These are phyloP conservation scores for Scomber scombrus DNA, from an alignment of 2,113 vertebrate genomes.

Conservation along the genomic window DNA sequence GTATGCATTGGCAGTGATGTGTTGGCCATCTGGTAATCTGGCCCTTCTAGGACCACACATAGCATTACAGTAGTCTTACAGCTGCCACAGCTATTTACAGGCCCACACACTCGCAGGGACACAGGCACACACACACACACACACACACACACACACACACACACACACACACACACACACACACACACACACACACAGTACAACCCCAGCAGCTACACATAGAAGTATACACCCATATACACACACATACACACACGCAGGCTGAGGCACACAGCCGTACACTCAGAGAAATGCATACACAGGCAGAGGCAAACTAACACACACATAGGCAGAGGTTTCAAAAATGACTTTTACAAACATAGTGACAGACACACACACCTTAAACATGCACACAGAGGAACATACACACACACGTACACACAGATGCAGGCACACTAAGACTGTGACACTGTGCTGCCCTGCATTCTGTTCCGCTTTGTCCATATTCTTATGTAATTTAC, in stretches of 20 bases:
- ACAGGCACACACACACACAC: conserved; percentile 36
- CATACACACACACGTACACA: background rate
- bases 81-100: conserved; percentile 77
- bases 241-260: conserved; percentile 1
- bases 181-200: conserved; percentile 28
- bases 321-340: background rate
- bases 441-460: conserved; percentile 40
- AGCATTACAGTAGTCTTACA: conserved; percentile 55
- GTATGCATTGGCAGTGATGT: conserved; percentile 70
- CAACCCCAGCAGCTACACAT: conserved; percentile 35
- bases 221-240: conserved; percentile 15
- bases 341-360: conserved; percentile 6
- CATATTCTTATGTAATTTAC: conserved; percentile 63
- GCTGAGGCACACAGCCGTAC: conserved; percentile 1
- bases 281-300: conserved; percentile 2
- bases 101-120: conserved; percentile 59
- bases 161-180: conserved; percentile 54
- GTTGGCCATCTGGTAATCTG: conserved; percentile 82
- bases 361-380: background rate
- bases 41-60: conserved; percentile 77
- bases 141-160: conserved; percentile 48
- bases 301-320: conserved; percentile 6
- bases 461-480: conserved; percentile 48
- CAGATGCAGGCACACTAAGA: conserved; percentile 26
- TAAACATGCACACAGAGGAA: background rate